phyloP scores from a whole-genome alignment of 2,888 invertebrate genomes.

The Xestia ashworthii region DNA sequence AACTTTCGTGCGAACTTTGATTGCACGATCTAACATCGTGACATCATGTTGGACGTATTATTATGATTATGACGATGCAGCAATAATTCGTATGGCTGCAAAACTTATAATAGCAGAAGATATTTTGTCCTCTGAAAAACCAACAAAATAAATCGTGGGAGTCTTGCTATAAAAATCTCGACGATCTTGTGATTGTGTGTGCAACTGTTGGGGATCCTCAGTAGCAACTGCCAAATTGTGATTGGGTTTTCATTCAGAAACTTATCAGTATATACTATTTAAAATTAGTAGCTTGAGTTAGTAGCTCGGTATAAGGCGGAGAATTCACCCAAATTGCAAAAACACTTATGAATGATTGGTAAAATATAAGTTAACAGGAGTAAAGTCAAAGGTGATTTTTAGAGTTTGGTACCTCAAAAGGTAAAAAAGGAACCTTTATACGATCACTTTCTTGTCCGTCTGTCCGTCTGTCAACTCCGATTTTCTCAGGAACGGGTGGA shows the following conservation, averaged over 20 bases:
- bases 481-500: too few relatives aligned
- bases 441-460: too few relatives aligned
- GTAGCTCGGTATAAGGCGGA: background rate
- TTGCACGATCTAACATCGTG: slow-evolving; percentile 57
- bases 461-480: too few relatives aligned
- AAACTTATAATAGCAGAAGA: slow-evolving; percentile 19
- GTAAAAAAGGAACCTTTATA: too few relatives aligned
- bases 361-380: background rate
- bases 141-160: background rate
- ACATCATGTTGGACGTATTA: slow-evolving; percentile 52
- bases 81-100: slow-evolving; percentile 17
- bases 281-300: background rate
- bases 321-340: background rate
- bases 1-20: slow-evolving; percentile 55
- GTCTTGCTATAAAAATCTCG: too few relatives aligned
- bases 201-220: background rate
- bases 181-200: background rate
- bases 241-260: background rate
- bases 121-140: background rate
- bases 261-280: background rate
- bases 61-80: slow-evolving; percentile 43
- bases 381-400: background rate
- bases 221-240: too few relatives aligned
- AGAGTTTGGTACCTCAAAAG: background rate
- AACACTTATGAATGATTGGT: background rate